These are phyloP conservation scores for Sebastes nivosus DNA, from an alignment of 2,797 vertebrate species.

Conservation along the genomic window DNA sequence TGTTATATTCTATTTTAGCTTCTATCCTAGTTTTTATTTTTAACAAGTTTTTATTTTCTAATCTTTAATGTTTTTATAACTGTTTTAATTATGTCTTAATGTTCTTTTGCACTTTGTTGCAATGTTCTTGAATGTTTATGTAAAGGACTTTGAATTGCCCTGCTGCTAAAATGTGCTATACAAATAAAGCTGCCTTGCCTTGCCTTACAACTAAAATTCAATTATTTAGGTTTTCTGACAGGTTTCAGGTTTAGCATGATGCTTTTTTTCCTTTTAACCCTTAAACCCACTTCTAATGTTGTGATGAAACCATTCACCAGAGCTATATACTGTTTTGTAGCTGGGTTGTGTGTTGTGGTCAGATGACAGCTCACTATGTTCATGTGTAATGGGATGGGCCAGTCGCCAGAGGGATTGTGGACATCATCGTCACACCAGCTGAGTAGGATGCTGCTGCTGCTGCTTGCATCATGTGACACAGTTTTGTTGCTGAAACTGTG, in stretches of 20 bases:
- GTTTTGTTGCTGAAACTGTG: neutral
- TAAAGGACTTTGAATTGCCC: too few relatives aligned
- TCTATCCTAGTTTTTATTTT: too few relatives aligned
- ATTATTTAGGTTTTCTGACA: neutral
- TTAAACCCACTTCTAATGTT: neutral
- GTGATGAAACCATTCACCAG: neutral
- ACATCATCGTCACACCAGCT: neutral
- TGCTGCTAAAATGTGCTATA: too few relatives aligned
- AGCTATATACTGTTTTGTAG: neutral
- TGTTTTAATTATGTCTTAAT: too few relatives aligned
- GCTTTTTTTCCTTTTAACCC: neutral
- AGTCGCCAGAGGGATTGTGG: neutral
- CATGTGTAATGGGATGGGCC: neutral
- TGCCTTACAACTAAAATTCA: neutral
- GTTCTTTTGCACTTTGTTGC: too few relatives aligned
- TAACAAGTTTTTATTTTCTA: too few relatives aligned
- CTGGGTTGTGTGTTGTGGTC: neutral
- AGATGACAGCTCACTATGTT: constrained; percentile 11
- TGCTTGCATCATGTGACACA: constrained; percentile 24
- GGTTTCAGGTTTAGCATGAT: neutral
- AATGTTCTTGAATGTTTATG: too few relatives aligned
- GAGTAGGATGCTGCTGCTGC: neutral
- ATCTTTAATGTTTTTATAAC: too few relatives aligned
- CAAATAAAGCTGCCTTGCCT: neutral
- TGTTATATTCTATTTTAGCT: too few relatives aligned